phyloP scores from a whole-genome alignment of 2,888 invertebrate species.

The Tachystola acroxantha region DNA sequence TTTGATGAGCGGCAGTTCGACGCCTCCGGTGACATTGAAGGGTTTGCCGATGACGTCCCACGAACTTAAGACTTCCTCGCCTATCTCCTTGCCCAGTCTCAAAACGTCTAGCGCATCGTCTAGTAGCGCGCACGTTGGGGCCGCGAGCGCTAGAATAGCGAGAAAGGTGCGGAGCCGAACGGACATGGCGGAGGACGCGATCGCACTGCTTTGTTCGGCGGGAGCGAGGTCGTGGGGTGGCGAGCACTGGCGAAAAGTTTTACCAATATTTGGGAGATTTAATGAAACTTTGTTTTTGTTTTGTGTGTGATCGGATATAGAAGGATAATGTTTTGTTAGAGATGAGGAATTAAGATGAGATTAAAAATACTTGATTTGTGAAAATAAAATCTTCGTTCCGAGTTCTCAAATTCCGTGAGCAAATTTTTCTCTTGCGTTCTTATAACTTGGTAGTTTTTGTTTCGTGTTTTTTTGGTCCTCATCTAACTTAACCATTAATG shows the following conservation, averaged over 20 bases:
- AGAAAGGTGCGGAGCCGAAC: constrained; percentile 43
- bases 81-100: constrained; percentile 78
- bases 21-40: constrained; percentile 68
- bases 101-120: constrained; percentile 81
- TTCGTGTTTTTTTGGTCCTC: too few species aligned
- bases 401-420: too few species aligned
- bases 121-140: constrained; percentile 56
- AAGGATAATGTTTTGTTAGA: too few species aligned
- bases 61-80: constrained; percentile 77
- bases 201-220: constrained; percentile 45
- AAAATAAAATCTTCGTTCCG: too few species aligned
- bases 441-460: too few species aligned
- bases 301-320: too few species aligned
- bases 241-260: constrained; percentile 20
- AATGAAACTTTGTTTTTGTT: too few species aligned
- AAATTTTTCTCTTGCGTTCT: too few species aligned
- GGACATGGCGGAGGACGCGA: constrained; percentile 57
- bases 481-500: too few species aligned
- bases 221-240: constrained; percentile 49
- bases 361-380: too few species aligned
- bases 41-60: constrained; percentile 81
- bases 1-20: constrained; percentile 79
- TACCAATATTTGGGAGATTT: background rate
- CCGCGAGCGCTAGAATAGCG: constrained; percentile 40
- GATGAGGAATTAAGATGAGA: too few species aligned